Evolutionary conservation across 2,888 invertebrate genomes (phyloP), one percentile per base, ranked within the genome.

Genomic region (Macropis europaea): DNA sequence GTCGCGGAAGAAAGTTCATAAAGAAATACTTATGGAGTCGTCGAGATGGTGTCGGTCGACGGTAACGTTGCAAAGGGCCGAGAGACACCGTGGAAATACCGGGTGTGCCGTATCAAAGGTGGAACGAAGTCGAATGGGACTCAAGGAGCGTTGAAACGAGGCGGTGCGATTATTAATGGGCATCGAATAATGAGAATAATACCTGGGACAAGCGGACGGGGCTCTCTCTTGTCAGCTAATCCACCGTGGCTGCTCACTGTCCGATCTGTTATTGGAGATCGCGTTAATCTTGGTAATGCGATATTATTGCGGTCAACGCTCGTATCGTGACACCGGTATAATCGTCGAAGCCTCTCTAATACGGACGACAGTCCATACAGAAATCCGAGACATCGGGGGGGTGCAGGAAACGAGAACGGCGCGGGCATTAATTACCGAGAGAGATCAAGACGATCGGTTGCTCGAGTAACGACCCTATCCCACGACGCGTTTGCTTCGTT

Each of bases 221-320:
- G 28, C 32, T 28, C 60, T 57, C 72, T 73, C 62, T 73, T 74
- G 73, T 73, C 67, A 59, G 62, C 62, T 62, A 74, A 74, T 67
- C 66, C 72, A 60, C 52, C 61, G 54, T 52, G 76, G 76, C 71
- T 76, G 79, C 70, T 75, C 76, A 69, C 79, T 72, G 76, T 73
- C 79, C 62, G 80, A 75, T 77, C 79, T 77, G 77, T 80, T 80
- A 80, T 74, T 62, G 73, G 75, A 69, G 67, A 69, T 70, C 70
- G 62, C 75, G 77, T 80, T 80, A 80, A 80, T 79, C 80, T 80
- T 66, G 73, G 77, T 79, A 80, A 80, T 75, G 77, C 73, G 76
- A 79, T 78, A 79, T 76, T 79, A 79, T 77, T 78, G 73, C 71
- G 79, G 78, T 71, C 73, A 76, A 66, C 66, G 70, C 47, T 76